Evolutionary conservation across 1,140 invertebrate genomes (phyloP).

Genomic region (Hypsibius dujardini): DNA sequence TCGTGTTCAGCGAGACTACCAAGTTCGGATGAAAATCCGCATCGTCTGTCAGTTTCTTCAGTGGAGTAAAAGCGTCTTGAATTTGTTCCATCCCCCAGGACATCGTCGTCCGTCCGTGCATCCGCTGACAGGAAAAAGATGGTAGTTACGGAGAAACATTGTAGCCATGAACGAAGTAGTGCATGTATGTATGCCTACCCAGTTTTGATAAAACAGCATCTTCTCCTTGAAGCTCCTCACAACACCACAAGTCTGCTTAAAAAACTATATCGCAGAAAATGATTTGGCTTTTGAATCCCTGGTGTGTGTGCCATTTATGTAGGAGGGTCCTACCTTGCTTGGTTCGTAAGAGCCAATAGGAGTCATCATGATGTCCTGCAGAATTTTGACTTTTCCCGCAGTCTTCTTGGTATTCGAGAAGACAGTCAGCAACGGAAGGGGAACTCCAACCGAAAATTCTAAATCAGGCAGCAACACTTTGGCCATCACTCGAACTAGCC

Average conservation of each 20-base stretch:
- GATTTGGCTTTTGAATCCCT: not conserved
- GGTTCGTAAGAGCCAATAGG: not conserved
- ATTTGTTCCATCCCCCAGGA: not conserved
- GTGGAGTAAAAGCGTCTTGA: not conserved
- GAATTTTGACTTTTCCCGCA: not conserved
- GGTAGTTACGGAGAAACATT: too few species aligned
- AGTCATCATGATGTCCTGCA: not conserved
- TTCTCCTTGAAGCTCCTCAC: constrained; percentile 9
- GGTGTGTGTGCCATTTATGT: not conserved
- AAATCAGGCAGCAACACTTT: not conserved
- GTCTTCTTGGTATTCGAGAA: not conserved
- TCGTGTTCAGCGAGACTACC: not conserved
- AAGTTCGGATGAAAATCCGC: not conserved
- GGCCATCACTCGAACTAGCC: not conserved
- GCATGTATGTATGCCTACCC: not conserved
- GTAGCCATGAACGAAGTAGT: too few species aligned
- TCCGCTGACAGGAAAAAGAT: too few species aligned
- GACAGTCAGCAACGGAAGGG: not conserved
- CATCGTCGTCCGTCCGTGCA: not conserved
- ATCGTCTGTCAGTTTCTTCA: constrained; percentile 4
- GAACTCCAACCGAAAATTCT: not conserved
- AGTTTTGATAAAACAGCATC: not conserved
- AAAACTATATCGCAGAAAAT: not conserved
- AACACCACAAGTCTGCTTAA: not conserved
- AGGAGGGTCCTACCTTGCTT: not conserved